Conservation (phyloP, 1,140 invertebrate genomes). For the Meloidogyne hapla region DNA sequence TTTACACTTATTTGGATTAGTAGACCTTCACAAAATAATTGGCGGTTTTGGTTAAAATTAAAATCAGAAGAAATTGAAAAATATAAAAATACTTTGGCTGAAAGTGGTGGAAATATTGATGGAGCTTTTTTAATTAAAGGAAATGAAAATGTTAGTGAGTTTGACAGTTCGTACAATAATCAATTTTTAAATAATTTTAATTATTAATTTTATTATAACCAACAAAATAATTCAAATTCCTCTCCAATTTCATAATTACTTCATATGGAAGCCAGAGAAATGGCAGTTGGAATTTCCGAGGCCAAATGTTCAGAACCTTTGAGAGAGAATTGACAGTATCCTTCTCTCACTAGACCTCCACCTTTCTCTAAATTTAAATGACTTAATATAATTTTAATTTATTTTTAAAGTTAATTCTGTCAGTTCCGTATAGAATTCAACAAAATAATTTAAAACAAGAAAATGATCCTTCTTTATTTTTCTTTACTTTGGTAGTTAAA, state of each 20-base stretch:
- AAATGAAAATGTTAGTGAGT: conserved; percentile 23
- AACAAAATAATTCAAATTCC: too few species aligned
- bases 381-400: not conserved
- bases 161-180: not conserved
- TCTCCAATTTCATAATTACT: too few species aligned
- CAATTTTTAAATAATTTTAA: too few species aligned
- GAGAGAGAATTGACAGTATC: too few species aligned
- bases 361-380: not conserved
- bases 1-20: conserved; percentile 17
- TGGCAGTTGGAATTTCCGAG: too few species aligned
- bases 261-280: too few species aligned
- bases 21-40: not conserved
- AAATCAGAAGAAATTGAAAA: not conserved
- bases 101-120: conserved; percentile 3
- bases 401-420: conserved; percentile 15
- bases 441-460: not conserved
- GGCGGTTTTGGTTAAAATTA: conserved; percentile 18
- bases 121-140: conserved; percentile 23
- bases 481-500: conserved; percentile 19
- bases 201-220: too few species aligned
- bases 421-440: conserved; percentile 24
- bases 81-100: not conserved
- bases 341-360: too few species aligned
- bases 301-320: too few species aligned
- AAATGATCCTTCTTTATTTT: not conserved